Percentiles rank a stretch among this genome's conserved stretches.
Conservation (phyloP, 2,888 invertebrate species). For the Gibbula magus region DNA sequence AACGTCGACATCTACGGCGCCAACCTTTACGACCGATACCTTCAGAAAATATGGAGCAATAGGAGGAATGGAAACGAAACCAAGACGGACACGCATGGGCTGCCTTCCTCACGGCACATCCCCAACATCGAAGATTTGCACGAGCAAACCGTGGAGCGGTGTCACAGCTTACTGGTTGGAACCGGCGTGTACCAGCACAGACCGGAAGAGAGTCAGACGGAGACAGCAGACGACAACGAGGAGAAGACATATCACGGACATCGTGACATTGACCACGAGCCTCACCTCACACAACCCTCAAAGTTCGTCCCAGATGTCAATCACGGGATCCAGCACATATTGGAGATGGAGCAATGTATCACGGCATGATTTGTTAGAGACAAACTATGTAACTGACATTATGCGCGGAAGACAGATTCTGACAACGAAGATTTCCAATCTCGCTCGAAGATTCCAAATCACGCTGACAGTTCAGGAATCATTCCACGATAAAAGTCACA, state of each 20-base stretch:
- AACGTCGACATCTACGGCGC: constrained; percentile 74
- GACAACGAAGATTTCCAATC: no score
- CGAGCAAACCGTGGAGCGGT: constrained; percentile 67
- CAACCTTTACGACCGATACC: constrained; percentile 72
- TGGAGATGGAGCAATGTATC: constrained; percentile 60
- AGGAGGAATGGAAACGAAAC: constrained; percentile 44
- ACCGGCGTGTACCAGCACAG: constrained; percentile 72
- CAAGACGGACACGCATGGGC: constrained; percentile 41
- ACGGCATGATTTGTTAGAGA: background rate
- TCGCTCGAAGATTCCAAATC: no score
- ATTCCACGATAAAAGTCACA: no score
- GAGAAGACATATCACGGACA: constrained; percentile 66
- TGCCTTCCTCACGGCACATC: constrained; percentile 66
- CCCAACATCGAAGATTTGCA: constrained; percentile 61
- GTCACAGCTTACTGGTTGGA: constrained; percentile 70
- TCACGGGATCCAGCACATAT: constrained; percentile 68
- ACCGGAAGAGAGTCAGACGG: constrained; percentile 44
- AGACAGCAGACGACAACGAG: constrained; percentile 3
- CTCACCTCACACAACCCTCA: constrained; percentile 66
- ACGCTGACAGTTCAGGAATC: no score
- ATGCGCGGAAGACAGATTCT: no score
- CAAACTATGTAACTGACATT: background rate
- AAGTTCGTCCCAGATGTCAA: constrained; percentile 65
- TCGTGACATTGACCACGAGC: constrained; percentile 69
- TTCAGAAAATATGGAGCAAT: constrained; percentile 40